Percentiles rank a stretch among this genome's conserved stretches.
Conservation (phyloP, 1,140 invertebrate genomes). For the Drosophila serrata region DNA sequence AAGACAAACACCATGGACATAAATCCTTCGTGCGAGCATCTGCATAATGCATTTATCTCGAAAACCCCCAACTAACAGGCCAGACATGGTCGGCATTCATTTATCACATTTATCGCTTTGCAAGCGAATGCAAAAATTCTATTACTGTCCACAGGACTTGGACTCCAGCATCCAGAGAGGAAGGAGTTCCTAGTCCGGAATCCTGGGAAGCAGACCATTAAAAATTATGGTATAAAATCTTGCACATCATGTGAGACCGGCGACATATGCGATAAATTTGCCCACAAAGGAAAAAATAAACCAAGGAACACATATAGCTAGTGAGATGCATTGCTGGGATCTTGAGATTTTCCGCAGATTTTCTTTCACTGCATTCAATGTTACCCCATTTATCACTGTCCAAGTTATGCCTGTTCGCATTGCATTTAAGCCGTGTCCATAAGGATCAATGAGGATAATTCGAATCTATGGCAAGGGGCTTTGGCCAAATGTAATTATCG, state of each 20-base stretch:
- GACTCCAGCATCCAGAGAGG: neutral
- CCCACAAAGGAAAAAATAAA: slow-evolving; percentile 46
- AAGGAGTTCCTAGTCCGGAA: slow-evolving; percentile 16
- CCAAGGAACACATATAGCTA: slow-evolving; percentile 2
- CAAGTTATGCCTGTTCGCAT: slow-evolving; percentile 44
- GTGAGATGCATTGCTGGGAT: slow-evolving; percentile 59
- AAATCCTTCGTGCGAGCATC: slow-evolving; percentile 67
- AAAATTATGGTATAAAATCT: slow-evolving; percentile 74
- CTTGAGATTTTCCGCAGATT: slow-evolving; percentile 41
- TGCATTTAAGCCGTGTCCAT: slow-evolving; percentile 75
- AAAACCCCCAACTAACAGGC: slow-evolving; percentile 31
- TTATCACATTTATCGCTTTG: slow-evolving; percentile 81
- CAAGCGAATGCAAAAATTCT: slow-evolving; percentile 78
- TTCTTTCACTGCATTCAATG: slow-evolving; percentile 57
- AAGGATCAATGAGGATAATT: slow-evolving; percentile 78
- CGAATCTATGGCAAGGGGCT: slow-evolving; percentile 64
- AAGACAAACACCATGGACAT: slow-evolving; percentile 68
- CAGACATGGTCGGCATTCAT: slow-evolving; percentile 63
- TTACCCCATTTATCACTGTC: slow-evolving; percentile 78
- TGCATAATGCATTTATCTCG: slow-evolving; percentile 64
- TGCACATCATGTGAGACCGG: slow-evolving; percentile 79
- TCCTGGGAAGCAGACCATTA: slow-evolving; percentile 77
- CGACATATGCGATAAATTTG: slow-evolving; percentile 82
- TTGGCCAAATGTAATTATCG: slow-evolving; percentile 75
- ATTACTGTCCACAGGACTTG: slow-evolving; percentile 56